A percentile compares a stretch with the other conserved stretches of the same genome.
phyloP scores from a whole-genome alignment of 2,797 vertebrate genomes.

The Coendou prehensilis region DNA sequence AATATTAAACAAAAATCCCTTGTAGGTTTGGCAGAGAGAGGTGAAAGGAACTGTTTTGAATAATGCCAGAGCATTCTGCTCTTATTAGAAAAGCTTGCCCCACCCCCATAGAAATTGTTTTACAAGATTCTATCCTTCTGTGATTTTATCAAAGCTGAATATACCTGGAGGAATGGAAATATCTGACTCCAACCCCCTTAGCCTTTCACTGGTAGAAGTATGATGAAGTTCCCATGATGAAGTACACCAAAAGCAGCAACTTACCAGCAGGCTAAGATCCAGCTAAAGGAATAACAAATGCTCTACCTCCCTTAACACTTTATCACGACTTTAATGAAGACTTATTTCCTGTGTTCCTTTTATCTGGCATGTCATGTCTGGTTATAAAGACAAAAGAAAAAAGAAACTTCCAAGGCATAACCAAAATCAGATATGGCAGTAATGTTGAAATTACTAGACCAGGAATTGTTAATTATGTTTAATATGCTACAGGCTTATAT shows the following conservation, averaged over 20 bases:
- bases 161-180: background rate
- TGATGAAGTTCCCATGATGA: background rate
- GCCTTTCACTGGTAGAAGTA: background rate
- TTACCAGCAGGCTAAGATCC: background rate
- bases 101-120: background rate
- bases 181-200: background rate
- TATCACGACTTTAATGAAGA: background rate
- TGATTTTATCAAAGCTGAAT: background rate
- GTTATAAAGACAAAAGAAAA: background rate
- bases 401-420: background rate
- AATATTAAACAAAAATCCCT: background rate
- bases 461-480: background rate
- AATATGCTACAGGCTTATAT: too few species aligned
- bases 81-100: background rate
- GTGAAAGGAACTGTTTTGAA: background rate
- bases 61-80: background rate
- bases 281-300: background rate
- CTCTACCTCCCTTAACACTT: background rate
- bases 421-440: background rate
- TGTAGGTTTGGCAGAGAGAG: background rate
- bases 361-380: background rate
- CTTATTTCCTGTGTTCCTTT: background rate
- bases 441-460: background rate
- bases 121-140: background rate
- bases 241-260: background rate